These are phyloP conservation scores for Leptinotarsa tumamoca DNA, from an alignment of 2,888 invertebrate genomes.

Conservation along the genomic window DNA sequence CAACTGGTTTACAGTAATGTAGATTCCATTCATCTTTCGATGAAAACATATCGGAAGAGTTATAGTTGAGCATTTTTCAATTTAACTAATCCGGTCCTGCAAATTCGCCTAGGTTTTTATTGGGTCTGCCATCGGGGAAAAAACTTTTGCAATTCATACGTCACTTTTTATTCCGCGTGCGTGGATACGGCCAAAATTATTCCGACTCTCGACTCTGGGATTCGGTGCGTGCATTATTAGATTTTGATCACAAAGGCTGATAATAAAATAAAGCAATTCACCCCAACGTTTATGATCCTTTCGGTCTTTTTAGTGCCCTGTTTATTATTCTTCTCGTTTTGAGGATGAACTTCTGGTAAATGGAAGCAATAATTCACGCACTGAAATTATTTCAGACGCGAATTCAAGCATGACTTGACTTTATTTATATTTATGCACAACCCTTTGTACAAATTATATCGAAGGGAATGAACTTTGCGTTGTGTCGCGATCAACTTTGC, in stretches of 20 bases:
- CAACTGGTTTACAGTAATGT: no score
- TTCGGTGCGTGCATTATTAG: slow-evolving; percentile 40
- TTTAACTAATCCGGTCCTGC: neutral
- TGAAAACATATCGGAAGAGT: neutral
- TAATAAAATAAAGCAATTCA: slow-evolving; percentile 45
- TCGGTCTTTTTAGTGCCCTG: slow-evolving; percentile 35
- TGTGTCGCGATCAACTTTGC: slow-evolving; percentile 14
- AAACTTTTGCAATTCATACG: slow-evolving; percentile 36
- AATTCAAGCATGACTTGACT: slow-evolving; percentile 17
- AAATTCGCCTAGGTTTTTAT: slow-evolving; percentile 25
- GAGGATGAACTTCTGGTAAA: slow-evolving; percentile 30
- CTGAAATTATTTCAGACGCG: slow-evolving; percentile 12
- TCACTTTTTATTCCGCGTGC: slow-evolving; percentile 43
- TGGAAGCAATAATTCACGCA: slow-evolving; percentile 11
- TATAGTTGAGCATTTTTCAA: neutral
- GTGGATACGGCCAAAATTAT: slow-evolving; percentile 39
- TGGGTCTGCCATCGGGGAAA: slow-evolving; percentile 26
- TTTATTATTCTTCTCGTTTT: slow-evolving; percentile 40
- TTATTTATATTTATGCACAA: slow-evolving; percentile 19
- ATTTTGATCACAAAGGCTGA: slow-evolving; percentile 41
- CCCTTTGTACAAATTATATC: slow-evolving; percentile 18
- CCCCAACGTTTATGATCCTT: slow-evolving; percentile 38
- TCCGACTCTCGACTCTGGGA: slow-evolving; percentile 36
- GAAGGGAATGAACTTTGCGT: slow-evolving; percentile 15
- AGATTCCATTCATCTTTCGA: neutral